A percentile compares a stretch with the other conserved stretches of the same genome.
phyloP scores from a whole-genome alignment of 2,113 vertebrate genomes.

The Delphinapterus leucas region DNA sequence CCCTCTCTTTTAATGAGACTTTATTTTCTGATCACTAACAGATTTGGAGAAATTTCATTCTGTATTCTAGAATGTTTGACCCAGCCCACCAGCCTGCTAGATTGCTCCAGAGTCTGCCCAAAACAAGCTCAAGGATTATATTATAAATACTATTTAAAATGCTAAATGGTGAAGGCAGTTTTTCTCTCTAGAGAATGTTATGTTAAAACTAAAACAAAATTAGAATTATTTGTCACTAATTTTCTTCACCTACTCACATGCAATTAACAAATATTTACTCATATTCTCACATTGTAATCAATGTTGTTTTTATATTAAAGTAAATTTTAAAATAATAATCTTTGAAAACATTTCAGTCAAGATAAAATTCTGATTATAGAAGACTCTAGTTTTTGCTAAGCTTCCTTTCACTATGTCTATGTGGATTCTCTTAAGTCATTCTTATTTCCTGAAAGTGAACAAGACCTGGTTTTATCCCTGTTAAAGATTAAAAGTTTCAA shows the following conservation, averaged over 20 bases:
- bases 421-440: neutral
- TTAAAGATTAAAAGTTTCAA: neutral
- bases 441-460: neutral
- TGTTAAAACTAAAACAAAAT: neutral
- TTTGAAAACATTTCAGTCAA: slow-evolving; percentile 20
- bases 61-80: neutral
- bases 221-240: neutral
- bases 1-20: neutral
- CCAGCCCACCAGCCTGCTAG: neutral
- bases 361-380: neutral
- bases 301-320: neutral
- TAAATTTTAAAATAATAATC: neutral
- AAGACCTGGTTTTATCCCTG: neutral
- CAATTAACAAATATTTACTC: neutral
- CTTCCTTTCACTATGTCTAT: neutral
- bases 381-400: neutral
- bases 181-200: neutral
- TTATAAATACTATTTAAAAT: neutral
- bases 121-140: neutral
- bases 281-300: neutral
- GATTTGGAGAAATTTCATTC: neutral
- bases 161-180: neutral
- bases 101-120: neutral
- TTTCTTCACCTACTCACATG: neutral
- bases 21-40: neutral